phyloP scores from a whole-genome alignment of 2,797 vertebrate genomes.

The Hoplostethus atlanticus region DNA sequence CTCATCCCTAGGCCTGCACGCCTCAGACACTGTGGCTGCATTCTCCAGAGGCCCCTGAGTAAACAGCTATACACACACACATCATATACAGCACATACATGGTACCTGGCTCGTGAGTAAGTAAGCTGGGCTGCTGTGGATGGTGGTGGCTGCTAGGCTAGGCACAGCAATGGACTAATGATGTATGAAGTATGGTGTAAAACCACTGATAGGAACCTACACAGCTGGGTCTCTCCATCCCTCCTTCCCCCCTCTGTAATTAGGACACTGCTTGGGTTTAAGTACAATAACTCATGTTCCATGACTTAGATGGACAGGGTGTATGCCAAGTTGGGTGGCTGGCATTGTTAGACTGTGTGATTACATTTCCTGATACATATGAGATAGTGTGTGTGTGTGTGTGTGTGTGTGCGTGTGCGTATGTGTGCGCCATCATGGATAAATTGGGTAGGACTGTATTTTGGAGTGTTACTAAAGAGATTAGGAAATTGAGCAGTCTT shows the following conservation, averaged over 20 bases:
- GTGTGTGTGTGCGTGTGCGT: too few species aligned
- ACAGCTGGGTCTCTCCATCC: neutral
- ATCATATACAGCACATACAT: slow-evolving; percentile 24
- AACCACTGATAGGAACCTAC: slow-evolving; percentile 2
- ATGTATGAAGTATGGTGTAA: slow-evolving; percentile 20
- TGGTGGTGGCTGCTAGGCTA: slow-evolving; percentile 12
- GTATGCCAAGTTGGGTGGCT: slow-evolving; percentile 44
- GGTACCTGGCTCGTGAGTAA: slow-evolving; percentile 44
- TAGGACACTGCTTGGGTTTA: slow-evolving; percentile 51
- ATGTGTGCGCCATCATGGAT: too few species aligned
- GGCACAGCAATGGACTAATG: neutral
- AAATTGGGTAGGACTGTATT: too few species aligned
- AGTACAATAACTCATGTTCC: slow-evolving; percentile 51
- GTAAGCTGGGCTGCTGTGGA: slow-evolving; percentile 14
- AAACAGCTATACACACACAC: slow-evolving; percentile 61
- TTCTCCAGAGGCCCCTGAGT: slow-evolving; percentile 73
- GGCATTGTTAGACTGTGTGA: slow-evolving; percentile 53
- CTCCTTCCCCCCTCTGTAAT: slow-evolving; percentile 47
- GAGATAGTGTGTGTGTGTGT: slow-evolving; percentile 4
- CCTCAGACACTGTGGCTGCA: slow-evolving; percentile 77
- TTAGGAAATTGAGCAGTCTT: neutral
- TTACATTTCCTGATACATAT: slow-evolving; percentile 38
- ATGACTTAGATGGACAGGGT: slow-evolving; percentile 46
- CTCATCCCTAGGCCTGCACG: slow-evolving; percentile 62
- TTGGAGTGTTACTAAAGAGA: neutral